Conservation (phyloP, 2,888 invertebrate species). For the Lepidonotus clava region DNA sequence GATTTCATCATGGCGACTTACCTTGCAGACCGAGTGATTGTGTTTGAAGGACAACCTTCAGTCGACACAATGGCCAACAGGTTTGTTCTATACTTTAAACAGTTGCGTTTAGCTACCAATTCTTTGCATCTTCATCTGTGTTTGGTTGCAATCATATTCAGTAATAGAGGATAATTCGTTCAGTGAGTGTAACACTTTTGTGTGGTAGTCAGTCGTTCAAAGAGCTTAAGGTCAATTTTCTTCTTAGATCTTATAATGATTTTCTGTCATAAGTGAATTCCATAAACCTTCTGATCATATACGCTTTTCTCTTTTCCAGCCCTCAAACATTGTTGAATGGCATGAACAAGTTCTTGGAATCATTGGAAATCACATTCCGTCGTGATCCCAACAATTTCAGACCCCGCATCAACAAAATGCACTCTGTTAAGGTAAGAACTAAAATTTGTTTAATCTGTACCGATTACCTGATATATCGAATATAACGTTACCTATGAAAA, state of each 20-base stretch:
- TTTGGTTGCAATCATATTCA: no score
- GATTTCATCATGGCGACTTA: slow-evolving; percentile 99
- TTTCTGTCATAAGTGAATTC: background rate
- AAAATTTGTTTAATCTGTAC: background rate
- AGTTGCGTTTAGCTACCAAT: no score
- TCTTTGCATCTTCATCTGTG: no score
- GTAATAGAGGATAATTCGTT: no score
- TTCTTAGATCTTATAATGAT: no score
- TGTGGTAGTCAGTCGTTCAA: no score
- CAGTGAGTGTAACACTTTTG: no score
- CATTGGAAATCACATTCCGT: slow-evolving; percentile 98
- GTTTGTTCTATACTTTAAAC: no score
- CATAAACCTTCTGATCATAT: background rate
- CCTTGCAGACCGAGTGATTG: slow-evolving; percentile 97
- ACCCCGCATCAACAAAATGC: slow-evolving; percentile 97
- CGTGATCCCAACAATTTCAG: slow-evolving; percentile 99
- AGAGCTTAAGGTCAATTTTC: no score
- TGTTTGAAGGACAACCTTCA: slow-evolving; percentile 97
- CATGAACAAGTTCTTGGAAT: slow-evolving; percentile 98
- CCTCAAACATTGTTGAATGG: slow-evolving; percentile 95
- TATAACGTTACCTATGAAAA: no score
- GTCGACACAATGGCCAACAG: slow-evolving; percentile 92
- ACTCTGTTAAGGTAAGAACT: slow-evolving; percentile 91
- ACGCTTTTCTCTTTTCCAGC: slow-evolving; percentile 72
- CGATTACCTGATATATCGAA: no score